Base-by-base conservation (phyloP, 2,113 vertebrate species). In the Macquaria australasica region DNA sequence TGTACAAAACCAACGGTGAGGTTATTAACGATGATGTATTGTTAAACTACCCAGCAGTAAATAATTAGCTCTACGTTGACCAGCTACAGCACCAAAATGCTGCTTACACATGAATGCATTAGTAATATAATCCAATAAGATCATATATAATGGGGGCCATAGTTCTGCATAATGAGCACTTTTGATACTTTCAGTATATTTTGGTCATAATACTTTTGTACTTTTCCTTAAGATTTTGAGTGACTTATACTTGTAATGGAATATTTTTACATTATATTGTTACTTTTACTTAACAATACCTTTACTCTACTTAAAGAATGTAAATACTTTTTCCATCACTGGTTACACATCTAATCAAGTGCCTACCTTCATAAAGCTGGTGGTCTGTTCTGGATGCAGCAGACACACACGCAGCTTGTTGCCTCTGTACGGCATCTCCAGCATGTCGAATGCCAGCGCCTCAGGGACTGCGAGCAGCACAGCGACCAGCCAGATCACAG, bases 401-500 rank as follows among this genome's bases (percentile, higher is more conserved):
- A 98, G 93, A 92, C 97, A 98, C 41, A 97, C 96, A 2, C 94
- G 94, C 56, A 97, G 91, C 85, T 95, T 97, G 70, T 37, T 93
- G 23, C 96, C 96, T 69, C 95, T 95, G 94, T 97, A 97, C 1
- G 94, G 93, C 62, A 97, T 87, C 85, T 97, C 95, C 89, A 97
- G 84, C 96, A 98, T 94, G 92, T 97, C 95, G 0, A 98, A 98
- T 1, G 96, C 96, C 45, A 98, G 89, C 3, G 95, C 97, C 90
- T 98, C 97, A 0, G 97, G 97, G 41, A 98, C 92, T 0, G 97
- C 97, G 3, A 98, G 93, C 73, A 96, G 67, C 21, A 98, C 94
- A 1, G 97, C 96, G n/a, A 94, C 89, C 0, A 94, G 89, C 97
- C 97, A 98, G 89, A 98, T 98, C 41, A 97, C 86, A 1, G 94